Conservation (phyloP, 2,113 vertebrate genomes). For the Arvicanthis niloticus region DNA sequence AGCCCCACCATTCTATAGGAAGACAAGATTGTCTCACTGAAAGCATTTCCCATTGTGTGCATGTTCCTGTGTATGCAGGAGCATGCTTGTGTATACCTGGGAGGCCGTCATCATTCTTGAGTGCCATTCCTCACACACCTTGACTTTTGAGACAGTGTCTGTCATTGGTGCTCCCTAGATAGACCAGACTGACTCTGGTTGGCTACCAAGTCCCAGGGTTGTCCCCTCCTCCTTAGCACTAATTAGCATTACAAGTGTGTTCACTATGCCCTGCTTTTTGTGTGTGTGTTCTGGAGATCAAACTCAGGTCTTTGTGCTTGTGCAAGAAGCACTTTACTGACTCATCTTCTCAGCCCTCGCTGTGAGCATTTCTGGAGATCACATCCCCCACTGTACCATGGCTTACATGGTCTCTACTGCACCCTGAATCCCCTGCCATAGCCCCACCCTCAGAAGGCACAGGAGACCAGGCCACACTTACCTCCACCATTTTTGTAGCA, state of each 20-base stretch:
- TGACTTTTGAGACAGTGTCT: neutral
- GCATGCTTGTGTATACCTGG: neutral
- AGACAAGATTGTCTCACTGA: neutral
- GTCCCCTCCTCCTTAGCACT: neutral
- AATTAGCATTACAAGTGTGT: neutral
- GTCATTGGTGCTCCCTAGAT: neutral
- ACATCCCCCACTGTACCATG: neutral
- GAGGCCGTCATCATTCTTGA: neutral
- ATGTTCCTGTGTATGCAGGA: neutral
- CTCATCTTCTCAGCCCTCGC: neutral
- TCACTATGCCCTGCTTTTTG: neutral
- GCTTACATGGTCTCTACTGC: no score
- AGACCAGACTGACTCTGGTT: neutral
- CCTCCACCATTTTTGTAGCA: conserved; percentile 96
- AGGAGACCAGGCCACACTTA: conserved; percentile 74
- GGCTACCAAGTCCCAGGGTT: no score
- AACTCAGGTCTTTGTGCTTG: no score
- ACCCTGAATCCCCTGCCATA: neutral
- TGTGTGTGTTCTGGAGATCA: neutral
- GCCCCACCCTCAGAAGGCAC: neutral
- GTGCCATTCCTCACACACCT: neutral
- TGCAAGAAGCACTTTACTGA: neutral
- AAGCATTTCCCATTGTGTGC: neutral
- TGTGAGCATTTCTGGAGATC: neutral
- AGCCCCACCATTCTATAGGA: neutral